Evolutionary conservation across 2,797 vertebrate genomes (phyloP).

Genomic region (Ficedula albicollis): DNA sequence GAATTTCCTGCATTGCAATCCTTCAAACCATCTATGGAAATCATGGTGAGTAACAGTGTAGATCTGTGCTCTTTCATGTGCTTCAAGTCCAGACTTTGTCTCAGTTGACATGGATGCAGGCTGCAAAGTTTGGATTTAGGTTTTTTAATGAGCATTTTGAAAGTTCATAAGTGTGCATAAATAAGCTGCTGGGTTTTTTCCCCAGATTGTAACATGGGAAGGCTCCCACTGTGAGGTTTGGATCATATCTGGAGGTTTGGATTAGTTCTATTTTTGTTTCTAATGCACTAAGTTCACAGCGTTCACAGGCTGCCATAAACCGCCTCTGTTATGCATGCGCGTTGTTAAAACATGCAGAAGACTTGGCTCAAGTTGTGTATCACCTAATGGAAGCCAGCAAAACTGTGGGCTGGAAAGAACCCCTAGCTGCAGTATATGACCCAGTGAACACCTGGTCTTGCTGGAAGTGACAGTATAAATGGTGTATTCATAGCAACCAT

Average conservation of each 20-base stretch:
- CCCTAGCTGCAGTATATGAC: not conserved
- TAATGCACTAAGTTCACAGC: not conserved
- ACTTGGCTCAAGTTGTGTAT: not conserved
- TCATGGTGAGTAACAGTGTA: not conserved
- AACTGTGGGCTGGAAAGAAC: not conserved
- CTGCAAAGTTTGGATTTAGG: not conserved
- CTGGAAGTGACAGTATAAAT: not conserved
- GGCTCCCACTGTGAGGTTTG: conserved; percentile 36
- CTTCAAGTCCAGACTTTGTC: not conserved
- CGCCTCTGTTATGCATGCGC: not conserved
- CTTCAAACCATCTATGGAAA: not conserved
- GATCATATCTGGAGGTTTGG: not conserved
- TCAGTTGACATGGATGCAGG: not conserved
- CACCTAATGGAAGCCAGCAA: conserved; percentile 4
- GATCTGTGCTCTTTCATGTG: not conserved
- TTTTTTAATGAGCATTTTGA: not conserved
- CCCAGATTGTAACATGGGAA: not conserved
- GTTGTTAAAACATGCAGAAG: conserved; percentile 23
- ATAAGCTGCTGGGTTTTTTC: not conserved
- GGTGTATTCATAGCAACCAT: not conserved
- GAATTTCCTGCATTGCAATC: not conserved
- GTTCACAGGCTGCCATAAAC: not conserved
- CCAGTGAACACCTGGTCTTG: not conserved
- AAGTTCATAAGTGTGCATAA: conserved; percentile 5
- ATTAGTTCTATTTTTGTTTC: conserved; percentile 43